Conservation (phyloP, 2,888 invertebrate species). For the Stegana nigrithorax region DNA sequence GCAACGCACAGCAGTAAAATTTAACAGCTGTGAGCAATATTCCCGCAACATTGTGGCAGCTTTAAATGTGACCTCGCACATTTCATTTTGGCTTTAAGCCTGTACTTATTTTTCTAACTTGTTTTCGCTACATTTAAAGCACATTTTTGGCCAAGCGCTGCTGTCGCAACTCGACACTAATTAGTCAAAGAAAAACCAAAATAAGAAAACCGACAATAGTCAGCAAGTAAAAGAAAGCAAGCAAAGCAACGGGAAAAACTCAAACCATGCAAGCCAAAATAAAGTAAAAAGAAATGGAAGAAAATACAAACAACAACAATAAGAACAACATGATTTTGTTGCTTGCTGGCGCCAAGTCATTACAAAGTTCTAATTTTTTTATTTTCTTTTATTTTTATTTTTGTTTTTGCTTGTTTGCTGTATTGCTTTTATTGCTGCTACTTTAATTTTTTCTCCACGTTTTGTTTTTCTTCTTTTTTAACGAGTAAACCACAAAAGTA, state of each 20-base stretch:
- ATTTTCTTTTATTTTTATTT: neutral
- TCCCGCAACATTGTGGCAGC: slow-evolving; percentile 27
- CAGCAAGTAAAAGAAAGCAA: slow-evolving; percentile 6
- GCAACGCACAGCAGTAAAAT: too few relatives aligned
- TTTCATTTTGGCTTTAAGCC: neutral
- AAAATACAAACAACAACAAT: slow-evolving; percentile 25
- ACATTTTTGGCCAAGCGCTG: too few relatives aligned
- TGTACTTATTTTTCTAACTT: slow-evolving; percentile 24
- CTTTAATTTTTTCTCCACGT: neutral
- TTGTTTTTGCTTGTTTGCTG: neutral
- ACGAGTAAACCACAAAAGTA: slow-evolving; percentile 12
- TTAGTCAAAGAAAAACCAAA: slow-evolving; percentile 36
- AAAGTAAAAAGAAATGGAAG: slow-evolving; percentile 31
- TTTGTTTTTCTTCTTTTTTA: neutral
- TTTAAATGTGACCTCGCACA: slow-evolving; percentile 2
- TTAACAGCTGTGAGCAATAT: too few relatives aligned
- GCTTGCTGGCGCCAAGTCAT: slow-evolving; percentile 50
- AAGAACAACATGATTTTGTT: too few relatives aligned
- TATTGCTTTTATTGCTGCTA: neutral
- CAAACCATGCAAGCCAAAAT: slow-evolving; percentile 33
- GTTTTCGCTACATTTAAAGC: slow-evolving; percentile 34
- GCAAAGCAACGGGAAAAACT: slow-evolving; percentile 20
- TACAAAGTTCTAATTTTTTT: slow-evolving; percentile 24
- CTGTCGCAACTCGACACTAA: slow-evolving; percentile 36
- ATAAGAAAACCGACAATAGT: neutral